These are phyloP conservation scores for Oceanodroma leucorhoa DNA, from an alignment of 2,797 vertebrate genomes.

Conservation along the genomic window DNA sequence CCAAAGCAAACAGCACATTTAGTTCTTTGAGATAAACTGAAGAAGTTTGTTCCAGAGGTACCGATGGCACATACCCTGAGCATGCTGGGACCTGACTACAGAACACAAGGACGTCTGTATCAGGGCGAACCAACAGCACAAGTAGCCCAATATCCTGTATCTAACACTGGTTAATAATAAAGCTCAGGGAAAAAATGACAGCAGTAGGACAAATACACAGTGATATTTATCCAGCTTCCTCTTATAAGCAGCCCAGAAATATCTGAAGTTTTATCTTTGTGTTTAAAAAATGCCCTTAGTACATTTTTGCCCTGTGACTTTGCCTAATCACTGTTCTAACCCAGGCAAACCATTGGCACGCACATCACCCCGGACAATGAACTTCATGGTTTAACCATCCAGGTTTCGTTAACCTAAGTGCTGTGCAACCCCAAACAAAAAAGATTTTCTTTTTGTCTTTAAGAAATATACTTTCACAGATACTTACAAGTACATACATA, in stretches of 20 bases:
- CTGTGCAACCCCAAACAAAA: not conserved
- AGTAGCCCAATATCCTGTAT: not conserved
- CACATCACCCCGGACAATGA: not conserved
- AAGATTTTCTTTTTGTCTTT: not conserved
- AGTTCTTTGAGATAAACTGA: not conserved
- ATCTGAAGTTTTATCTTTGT: not conserved
- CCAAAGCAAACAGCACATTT: not conserved
- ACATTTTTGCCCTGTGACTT: not conserved
- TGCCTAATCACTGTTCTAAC: not conserved
- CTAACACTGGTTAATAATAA: not conserved
- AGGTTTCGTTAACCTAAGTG: not conserved
- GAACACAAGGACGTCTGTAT: not conserved
- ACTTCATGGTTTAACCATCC: not conserved
- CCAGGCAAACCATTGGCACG: not conserved
- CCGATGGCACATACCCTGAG: accelerated
- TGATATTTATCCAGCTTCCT: not conserved
- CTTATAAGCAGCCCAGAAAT: not conserved
- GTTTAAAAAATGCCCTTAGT: not conserved
- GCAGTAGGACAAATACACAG: not conserved
- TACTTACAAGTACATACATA: not conserved
- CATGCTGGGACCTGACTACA: accelerated
- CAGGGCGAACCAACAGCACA: accelerated
- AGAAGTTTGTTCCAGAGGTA: not conserved
- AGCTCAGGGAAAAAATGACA: not conserved
- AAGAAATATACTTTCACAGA: not conserved